Evolutionary conservation across 2,113 vertebrate genomes (phyloP), one percentile per base, ranked within the genome.

Genomic region (Pterophyllum scalare): DNA sequence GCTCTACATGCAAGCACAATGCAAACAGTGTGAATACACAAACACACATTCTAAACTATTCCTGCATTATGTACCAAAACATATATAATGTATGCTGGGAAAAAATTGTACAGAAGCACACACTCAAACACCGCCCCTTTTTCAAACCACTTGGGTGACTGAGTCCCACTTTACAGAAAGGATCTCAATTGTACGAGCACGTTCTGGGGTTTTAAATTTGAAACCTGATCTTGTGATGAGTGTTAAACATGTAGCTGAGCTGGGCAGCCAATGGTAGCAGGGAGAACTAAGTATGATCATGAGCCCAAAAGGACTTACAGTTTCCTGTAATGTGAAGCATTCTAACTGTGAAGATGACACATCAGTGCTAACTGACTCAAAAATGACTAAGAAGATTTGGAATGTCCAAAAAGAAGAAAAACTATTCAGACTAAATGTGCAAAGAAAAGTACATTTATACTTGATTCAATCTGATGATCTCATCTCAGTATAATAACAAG

Each of bases 151-250:
- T 95, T 93, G 90, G 87, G 95, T 91, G 77, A 80, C 79, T 92
- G 93, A 94, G 89, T 87, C 78, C 65, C 87, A 81, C 85, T 94
- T 92, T 87, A 91, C 89, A 90, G 92, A 87, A 3, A 31, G 82
- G 87, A 88, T 90, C 90, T 84, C 79, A 64, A 88, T 90, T 85
- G 80, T 88, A 4, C 60, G 70, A 82, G 88, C 81, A 89, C 85
- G 88, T 86, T 92, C 94, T 85, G 58, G 84, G 85, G 90, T 91
- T 91, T 94, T 94, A 95, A 94, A 93, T 87, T 80, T 87, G 87
- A 94, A 95, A 95, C 88, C 24, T 75, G 91, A 91, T 91, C 86
- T 81, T 85, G 76, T 89, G 81, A 86, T 88, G 81, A 83, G 60
- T 81, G 64, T 89, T 89, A 86, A 79, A 46, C 33, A 54, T 76